Evolutionary conservation across 2,797 vertebrate species (phyloP).

Genomic region (Xenentodon cancila): DNA sequence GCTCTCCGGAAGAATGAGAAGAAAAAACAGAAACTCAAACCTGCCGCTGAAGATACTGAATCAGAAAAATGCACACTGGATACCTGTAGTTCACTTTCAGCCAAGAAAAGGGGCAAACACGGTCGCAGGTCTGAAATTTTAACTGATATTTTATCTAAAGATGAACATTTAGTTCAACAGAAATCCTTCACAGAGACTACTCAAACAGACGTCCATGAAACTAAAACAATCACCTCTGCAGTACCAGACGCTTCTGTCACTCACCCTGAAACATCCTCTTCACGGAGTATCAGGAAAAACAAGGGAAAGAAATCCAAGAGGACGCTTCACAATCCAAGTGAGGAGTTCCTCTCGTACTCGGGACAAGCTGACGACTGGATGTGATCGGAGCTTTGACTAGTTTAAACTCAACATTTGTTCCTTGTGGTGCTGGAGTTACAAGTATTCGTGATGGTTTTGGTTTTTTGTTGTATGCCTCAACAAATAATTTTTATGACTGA

Average conservation of each 20-base stretch:
- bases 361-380: too few relatives aligned
- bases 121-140: not conserved
- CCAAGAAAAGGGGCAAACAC: not conserved
- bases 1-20: conserved; percentile 23
- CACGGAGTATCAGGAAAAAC: not conserved
- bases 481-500: too few relatives aligned
- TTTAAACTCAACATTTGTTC: too few relatives aligned
- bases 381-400: too few relatives aligned
- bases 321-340: conserved; percentile 22
- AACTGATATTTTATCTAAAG: not conserved
- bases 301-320: conserved; percentile 4
- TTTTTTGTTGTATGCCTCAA: too few relatives aligned
- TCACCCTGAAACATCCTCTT: not conserved
- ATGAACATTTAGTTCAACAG: not conserved
- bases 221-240: not conserved
- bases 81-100: not conserved
- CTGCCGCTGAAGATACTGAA: conserved; percentile 1
- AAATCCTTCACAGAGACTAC: not conserved
- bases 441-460: too few relatives aligned
- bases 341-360: not conserved
- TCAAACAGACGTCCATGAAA: not conserved
- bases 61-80: not conserved
- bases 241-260: not conserved
- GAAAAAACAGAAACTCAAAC: not conserved
- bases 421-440: too few relatives aligned